Evolutionary conservation across 2,113 vertebrate species (phyloP).

Genomic region (Callospermophilus lateralis): DNA sequence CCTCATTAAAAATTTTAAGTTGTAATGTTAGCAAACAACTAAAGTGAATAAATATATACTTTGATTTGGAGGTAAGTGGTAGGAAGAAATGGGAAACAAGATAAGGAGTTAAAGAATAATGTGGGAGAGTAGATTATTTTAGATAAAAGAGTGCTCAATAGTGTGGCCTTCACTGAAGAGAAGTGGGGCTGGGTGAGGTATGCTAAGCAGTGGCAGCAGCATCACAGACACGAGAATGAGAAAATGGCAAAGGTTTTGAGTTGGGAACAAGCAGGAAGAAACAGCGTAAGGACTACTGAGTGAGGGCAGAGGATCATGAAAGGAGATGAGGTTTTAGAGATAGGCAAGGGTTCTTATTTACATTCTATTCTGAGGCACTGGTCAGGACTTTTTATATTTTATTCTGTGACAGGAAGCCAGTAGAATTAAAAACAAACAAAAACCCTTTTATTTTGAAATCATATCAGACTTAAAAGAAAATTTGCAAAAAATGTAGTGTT

Average conservation of each 20-base stretch:
- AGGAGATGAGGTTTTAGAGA: not conserved
- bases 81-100: slow-evolving; percentile 30
- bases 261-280: not conserved
- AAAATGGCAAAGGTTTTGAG: not conserved
- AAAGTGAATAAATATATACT: not conserved
- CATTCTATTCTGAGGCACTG: not conserved
- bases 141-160: not conserved
- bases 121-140: not conserved
- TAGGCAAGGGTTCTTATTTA: not conserved
- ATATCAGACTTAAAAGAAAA: not conserved
- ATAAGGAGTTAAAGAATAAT: not conserved
- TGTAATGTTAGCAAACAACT: not conserved
- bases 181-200: not conserved
- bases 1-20: not conserved
- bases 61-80: slow-evolving; percentile 5
- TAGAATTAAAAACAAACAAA: not conserved
- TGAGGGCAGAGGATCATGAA: not conserved
- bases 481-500: not conserved
- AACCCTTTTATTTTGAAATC: too few species aligned
- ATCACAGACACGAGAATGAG: not conserved
- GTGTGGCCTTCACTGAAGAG: not conserved
- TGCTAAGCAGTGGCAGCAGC: not conserved
- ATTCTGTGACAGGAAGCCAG: not conserved
- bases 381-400: slow-evolving; percentile 31
- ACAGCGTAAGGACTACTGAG: not conserved